Conservation (phyloP, 2,113 vertebrate species). For the Dasyornis broadbenti region DNA sequence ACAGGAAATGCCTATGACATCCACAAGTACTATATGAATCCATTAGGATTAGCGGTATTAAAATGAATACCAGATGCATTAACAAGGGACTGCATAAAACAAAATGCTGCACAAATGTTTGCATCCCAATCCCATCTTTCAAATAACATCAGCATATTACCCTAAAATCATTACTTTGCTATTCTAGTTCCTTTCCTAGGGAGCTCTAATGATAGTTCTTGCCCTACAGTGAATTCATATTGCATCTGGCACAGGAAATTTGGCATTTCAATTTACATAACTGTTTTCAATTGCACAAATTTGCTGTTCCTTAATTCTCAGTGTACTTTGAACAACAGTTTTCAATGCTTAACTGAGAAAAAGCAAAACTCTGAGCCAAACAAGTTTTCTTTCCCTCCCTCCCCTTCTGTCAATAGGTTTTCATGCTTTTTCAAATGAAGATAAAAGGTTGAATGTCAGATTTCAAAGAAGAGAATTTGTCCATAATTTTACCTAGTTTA, state of each 20-base stretch:
- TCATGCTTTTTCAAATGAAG: not conserved
- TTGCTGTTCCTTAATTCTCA: constrained; percentile 41
- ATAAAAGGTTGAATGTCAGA: not conserved
- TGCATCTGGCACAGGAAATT: constrained; percentile 59
- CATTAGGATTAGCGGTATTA: not conserved
- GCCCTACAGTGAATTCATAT: constrained; percentile 58
- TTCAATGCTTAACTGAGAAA: constrained; percentile 31
- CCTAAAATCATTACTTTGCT: constrained; percentile 61
- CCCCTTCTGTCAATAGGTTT: not conserved
- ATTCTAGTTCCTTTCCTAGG: constrained; percentile 52
- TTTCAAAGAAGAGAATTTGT: not conserved
- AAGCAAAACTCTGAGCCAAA: constrained; percentile 12
- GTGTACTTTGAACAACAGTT: constrained; percentile 1
- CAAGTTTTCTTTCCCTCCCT: not conserved
- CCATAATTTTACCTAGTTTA: not conserved
- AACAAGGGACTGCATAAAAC: not conserved
- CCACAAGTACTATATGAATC: constrained; percentile 26
- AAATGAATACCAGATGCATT: constrained; percentile 60
- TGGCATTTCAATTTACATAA: constrained; percentile 55
- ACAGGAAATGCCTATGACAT: not conserved
- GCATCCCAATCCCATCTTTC: constrained; percentile 42
- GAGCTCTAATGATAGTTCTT: constrained; percentile 52
- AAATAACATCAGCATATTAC: constrained; percentile 55
- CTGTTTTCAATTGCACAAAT: constrained; percentile 48
- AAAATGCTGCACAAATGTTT: constrained; percentile 53